Percentiles rank a stretch among this genome's conserved stretches.
Conservation (phyloP, 2,888 invertebrate species). For the Melieria picta region DNA sequence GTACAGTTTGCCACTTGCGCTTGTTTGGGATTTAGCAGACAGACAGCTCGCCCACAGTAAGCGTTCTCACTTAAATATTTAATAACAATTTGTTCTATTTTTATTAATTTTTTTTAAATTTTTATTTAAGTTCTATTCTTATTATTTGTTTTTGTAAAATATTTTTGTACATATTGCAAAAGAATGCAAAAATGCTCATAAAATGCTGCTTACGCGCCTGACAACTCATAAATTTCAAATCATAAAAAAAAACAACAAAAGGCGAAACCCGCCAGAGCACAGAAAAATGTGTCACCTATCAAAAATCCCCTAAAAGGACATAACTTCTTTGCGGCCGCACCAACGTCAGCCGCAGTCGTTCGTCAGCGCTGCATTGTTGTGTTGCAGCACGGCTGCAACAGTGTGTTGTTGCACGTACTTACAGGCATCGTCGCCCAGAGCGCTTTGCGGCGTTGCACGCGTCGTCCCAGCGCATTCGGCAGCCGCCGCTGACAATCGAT, state of each 20-base stretch:
- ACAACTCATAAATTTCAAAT: conserved; percentile 60
- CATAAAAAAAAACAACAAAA: conserved; percentile 23
- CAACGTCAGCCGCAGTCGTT: not conserved
- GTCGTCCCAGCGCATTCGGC: conserved; percentile 2
- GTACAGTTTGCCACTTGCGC: too few relatives aligned
- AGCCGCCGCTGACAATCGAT: conserved; percentile 51
- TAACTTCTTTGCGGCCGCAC: conserved; percentile 44
- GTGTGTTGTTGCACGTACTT: not conserved
- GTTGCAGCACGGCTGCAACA: conserved; percentile 12
- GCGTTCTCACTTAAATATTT: too few relatives aligned
- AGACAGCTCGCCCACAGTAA: too few relatives aligned
- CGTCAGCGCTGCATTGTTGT: not conserved
- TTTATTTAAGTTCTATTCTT: not conserved
- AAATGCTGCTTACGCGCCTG: conserved; percentile 22
- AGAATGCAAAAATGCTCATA: not conserved
- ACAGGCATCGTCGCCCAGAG: not conserved
- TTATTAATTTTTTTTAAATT: not conserved
- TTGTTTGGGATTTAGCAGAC: too few relatives aligned
- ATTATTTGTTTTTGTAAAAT: not conserved
- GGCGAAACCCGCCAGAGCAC: not conserved
- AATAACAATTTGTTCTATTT: too few relatives aligned
- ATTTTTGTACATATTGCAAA: not conserved
- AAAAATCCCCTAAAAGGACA: conserved; percentile 63
- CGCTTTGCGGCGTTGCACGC: too few relatives aligned
- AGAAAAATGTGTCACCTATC: conserved; percentile 60